A percentile compares a stretch with the other conserved stretches of the same genome.
Conservation (phyloP, 2,113 vertebrate species). For the Alexandromys fortis region DNA sequence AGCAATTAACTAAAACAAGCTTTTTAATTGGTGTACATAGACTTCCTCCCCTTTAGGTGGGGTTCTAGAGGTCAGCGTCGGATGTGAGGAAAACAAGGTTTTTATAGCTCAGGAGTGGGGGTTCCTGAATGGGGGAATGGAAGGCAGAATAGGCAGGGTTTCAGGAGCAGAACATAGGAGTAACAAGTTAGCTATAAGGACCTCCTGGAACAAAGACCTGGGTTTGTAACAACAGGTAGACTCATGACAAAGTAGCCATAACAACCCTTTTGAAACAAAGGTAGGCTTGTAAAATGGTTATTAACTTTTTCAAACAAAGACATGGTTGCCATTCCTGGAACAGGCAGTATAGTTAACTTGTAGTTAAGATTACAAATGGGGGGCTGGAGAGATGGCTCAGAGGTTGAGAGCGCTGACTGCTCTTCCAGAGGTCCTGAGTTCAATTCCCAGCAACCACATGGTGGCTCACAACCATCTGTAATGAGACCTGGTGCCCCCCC, state of each 20-base stretch:
- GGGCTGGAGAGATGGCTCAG: too few relatives aligned
- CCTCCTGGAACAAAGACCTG: background rate
- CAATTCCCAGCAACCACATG: too few relatives aligned
- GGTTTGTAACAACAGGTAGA: too few relatives aligned
- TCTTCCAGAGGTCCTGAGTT: too few relatives aligned
- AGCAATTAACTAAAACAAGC: background rate
- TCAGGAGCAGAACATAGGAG: background rate
- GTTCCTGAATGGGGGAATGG: background rate
- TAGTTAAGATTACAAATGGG: background rate
- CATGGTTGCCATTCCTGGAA: background rate
- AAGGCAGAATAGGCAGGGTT: background rate
- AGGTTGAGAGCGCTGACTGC: too few relatives aligned
- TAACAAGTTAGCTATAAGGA: too few relatives aligned
- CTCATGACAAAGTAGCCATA: background rate
- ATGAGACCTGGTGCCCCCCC: too few relatives aligned
- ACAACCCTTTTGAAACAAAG: background rate
- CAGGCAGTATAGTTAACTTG: background rate
- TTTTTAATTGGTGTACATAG: background rate
- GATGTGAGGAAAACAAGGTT: too few relatives aligned
- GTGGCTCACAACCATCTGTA: too few relatives aligned
- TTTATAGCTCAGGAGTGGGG: background rate
- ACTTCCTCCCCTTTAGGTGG: background rate
- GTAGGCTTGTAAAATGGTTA: background rate
- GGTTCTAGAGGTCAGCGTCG: background rate
- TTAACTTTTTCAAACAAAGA: too few relatives aligned